phyloP scores from a whole-genome alignment of 2,113 vertebrate species.

The Labrus mixtus region DNA sequence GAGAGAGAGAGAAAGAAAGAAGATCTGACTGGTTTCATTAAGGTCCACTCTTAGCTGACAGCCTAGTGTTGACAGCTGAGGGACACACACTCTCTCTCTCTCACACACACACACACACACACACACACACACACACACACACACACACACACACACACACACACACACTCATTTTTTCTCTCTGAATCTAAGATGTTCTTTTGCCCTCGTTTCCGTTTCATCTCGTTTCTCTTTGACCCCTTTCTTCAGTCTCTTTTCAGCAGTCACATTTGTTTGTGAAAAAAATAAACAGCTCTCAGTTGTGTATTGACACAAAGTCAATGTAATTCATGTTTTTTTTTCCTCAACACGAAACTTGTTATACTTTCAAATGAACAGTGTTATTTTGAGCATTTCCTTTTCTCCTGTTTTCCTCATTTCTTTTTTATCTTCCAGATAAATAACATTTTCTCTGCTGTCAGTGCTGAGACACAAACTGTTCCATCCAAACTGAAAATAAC shows the following conservation, averaged over 20 bases:
- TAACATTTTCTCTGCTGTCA: no score
- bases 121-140: not conserved
- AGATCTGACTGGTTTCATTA: constrained; percentile 44
- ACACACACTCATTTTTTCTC: not conserved
- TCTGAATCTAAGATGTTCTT: not conserved
- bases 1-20: constrained; percentile 8
- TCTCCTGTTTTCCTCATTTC: no score
- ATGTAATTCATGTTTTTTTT: not conserved
- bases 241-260: not conserved
- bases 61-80: constrained; percentile 36
- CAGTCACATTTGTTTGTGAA: not conserved
- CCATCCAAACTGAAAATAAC: no score
- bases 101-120: constrained; percentile 4
- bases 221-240: not conserved
- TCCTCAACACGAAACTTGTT: no score
- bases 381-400: no score
- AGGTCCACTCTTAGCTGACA: constrained; percentile 1
- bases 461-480: no score
- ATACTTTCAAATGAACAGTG: no score
- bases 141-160: not conserved
- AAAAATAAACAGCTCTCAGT: not conserved
- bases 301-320: not conserved
- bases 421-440: no score
- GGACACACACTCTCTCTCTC: constrained; percentile 11
- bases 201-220: not conserved